Percentiles rank a stretch among this genome's conserved stretches.
Conservation (phyloP, 2,113 vertebrate species). For the Brienomyrus longianalis region DNA sequence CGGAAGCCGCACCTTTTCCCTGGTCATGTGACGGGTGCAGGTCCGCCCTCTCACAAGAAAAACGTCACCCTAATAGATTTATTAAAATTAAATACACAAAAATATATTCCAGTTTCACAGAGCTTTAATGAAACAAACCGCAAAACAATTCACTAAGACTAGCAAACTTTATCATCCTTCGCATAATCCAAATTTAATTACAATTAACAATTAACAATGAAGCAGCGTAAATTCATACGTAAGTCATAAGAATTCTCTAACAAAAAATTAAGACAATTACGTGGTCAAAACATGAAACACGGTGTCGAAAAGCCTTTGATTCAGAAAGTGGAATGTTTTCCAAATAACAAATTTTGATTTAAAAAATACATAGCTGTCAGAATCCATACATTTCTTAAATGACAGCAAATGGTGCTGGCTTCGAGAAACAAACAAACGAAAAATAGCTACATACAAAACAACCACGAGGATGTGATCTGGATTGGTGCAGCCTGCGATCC, state of each 20-base stretch:
- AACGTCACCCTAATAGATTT: not conserved
- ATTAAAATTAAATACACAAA: not conserved
- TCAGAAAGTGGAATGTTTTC: not conserved
- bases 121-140: constrained; percentile 23
- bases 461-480: not conserved
- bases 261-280: not conserved
- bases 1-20: not conserved
- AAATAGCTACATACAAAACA: not conserved
- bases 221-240: not conserved
- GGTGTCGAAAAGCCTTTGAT: not conserved
- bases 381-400: not conserved
- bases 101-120: not conserved
- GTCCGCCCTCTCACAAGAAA: not conserved
- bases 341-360: not conserved
- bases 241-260: not conserved
- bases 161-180: not conserved
- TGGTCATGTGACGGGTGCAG: not conserved
- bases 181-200: not conserved
- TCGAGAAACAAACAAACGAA: not conserved
- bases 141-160: not conserved
- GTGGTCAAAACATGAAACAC: not conserved
- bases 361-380: not conserved
- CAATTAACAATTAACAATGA: not conserved
- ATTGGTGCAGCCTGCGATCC: not conserved
- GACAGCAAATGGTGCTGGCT: not conserved